phyloP scores from a whole-genome alignment of 2,113 vertebrate genomes.

The Tiliqua scincoides region DNA sequence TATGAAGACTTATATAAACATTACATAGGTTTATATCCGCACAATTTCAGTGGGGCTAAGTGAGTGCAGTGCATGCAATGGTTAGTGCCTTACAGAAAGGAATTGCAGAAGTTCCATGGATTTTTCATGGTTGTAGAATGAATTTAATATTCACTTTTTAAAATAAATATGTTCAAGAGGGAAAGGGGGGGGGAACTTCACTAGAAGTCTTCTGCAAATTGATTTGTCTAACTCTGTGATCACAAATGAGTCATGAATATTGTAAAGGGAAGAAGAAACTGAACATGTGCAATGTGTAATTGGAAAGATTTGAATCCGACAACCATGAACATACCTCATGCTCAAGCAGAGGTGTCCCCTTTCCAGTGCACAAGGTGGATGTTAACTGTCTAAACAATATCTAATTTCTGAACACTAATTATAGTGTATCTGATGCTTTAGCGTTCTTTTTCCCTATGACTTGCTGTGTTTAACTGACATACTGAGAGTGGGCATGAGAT shows the following conservation, averaged over 20 bases:
- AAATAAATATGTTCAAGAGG: background rate
- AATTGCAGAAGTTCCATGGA: background rate
- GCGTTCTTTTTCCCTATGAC: background rate
- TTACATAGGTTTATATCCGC: background rate
- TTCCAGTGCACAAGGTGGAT: slow-evolving; percentile 9
- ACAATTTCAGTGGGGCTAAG: background rate
- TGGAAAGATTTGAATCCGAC: background rate
- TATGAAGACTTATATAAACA: background rate
- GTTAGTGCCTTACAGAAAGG: background rate
- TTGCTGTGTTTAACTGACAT: slow-evolving; percentile 29
- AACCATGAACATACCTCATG: background rate
- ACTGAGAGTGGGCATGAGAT: background rate
- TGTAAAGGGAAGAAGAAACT: background rate
- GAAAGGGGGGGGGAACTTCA: slow-evolving; percentile 2
- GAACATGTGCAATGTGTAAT: background rate
- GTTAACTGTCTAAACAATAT: slow-evolving; percentile 23
- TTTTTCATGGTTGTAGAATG: background rate
- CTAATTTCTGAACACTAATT: slow-evolving; percentile 32
- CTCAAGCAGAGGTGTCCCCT: background rate
- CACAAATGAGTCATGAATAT: background rate
- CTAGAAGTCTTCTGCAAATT: background rate
- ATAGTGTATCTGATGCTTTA: background rate
- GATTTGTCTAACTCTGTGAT: slow-evolving; percentile 2
- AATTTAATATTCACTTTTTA: background rate
- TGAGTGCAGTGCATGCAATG: background rate